Base-by-base conservation (phyloP, 1,140 invertebrate species). In the Dreissena polymorpha region DNA sequence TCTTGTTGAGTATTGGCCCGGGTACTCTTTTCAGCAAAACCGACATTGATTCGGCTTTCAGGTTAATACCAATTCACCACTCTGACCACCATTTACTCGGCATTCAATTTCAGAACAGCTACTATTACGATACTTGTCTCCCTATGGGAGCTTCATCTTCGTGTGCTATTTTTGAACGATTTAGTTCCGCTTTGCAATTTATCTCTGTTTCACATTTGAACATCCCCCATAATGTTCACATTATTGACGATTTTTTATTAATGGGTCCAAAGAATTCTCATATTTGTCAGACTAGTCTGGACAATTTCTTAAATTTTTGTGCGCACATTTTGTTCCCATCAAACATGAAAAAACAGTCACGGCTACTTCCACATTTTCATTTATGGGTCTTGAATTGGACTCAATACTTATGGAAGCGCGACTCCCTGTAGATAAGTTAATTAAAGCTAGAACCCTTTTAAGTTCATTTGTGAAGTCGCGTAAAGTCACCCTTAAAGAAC, bases 171-270 rank as follows among this genome's bases (percentile, higher is more conserved):
- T 85, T 85, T 65, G 77, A 85, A 65, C 16, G n/a, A 7, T 78
- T 82, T 49, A 81, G 77, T 50, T 55, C 65, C n/a, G 67, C 84
- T 12, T 55, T 86, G 14, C 77, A 84, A 55, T 87, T 80, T 85
- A 80, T 86, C 16, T 64, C 67, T 18, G 21, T 53, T 23, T 29
- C 53, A 53, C 39, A 85, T 53, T 72, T 68, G 13, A 7, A 60
- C 14, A 65, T 67, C 13, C 10, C 29, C 14, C 50, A 39, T n/a
- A 73, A 82, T 50, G 65, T 80, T 12, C 84, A 82, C 57, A 78
- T 83, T 0, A 27, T 88, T 13, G 85, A 86, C 63, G 86, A 86
- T 85, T 86, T 39, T n/a, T 64, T 85, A 29, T 70, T 85, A 21
- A 10, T 85, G 2, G 71, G 65, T 27, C 78, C 70, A 8, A 3